Evolutionary conservation across 2,888 invertebrate genomes (phyloP).

Genomic region (Nineta flava): DNA sequence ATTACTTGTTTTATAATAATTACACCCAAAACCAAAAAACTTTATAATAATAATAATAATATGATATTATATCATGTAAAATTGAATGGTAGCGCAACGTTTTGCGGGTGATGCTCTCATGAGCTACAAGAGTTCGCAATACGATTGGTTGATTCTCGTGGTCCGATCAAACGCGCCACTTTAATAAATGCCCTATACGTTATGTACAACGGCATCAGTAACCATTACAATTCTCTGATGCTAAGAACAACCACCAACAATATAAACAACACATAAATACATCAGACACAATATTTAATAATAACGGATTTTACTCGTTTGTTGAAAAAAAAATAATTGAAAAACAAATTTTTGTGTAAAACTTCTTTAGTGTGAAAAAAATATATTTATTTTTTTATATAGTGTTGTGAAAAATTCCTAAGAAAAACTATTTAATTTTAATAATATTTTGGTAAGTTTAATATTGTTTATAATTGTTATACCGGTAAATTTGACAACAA

Average conservation of each 20-base stretch:
- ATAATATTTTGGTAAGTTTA: no score
- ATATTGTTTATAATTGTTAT: no score
- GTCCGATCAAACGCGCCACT: not conserved
- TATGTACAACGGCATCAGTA: not conserved
- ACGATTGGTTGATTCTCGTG: not conserved
- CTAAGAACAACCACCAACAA: not conserved
- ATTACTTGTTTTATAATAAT: no score
- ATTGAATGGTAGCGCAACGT: not conserved
- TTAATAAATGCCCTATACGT: not conserved
- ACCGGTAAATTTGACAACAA: no score
- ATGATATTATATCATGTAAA: no score
- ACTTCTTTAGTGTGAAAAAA: not conserved
- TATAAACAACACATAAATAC: not conserved
- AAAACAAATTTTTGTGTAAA: not conserved
- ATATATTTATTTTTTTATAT: not conserved
- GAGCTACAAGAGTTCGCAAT: not conserved
- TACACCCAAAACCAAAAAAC: no score
- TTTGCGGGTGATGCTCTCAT: not conserved
- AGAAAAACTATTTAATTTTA: no score
- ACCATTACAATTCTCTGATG: not conserved
- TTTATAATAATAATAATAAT: no score
- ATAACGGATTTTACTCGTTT: not conserved
- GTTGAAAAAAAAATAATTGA: not conserved
- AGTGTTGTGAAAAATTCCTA: no score
- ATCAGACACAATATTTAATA: not conserved